Evolutionary conservation across 2,113 vertebrate genomes (phyloP).

Genomic region (Columba janthina): DNA sequence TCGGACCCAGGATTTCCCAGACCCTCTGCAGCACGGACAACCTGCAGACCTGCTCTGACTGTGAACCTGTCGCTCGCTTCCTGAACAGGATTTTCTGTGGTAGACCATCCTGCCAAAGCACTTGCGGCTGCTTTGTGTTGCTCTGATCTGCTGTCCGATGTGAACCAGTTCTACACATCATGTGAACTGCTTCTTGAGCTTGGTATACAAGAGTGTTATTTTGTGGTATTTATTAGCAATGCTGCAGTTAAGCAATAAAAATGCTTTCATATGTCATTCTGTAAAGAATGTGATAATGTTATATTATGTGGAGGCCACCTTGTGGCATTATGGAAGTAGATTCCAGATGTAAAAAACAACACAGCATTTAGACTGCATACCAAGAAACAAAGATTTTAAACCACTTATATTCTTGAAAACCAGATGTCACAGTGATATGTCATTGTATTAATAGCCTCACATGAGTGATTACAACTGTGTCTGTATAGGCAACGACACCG

Average conservation of each 20-base stretch:
- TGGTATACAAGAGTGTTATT: neutral
- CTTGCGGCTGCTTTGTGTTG: neutral
- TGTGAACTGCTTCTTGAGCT: neutral
- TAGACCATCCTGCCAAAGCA: neutral
- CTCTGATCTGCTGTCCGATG: neutral
- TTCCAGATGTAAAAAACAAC: neutral
- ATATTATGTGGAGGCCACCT: neutral
- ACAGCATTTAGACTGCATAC: neutral
- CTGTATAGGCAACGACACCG: neutral
- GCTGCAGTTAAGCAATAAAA: neutral
- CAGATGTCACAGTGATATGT: neutral
- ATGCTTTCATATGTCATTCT: neutral
- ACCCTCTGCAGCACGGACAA: neutral
- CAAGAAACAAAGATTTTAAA: neutral
- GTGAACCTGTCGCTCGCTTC: accelerated
- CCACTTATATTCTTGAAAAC: neutral
- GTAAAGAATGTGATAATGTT: neutral
- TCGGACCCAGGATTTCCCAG: neutral
- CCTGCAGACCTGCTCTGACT: neutral
- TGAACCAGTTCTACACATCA: neutral
- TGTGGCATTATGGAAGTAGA: neutral
- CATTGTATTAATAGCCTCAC: neutral
- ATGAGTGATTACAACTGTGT: neutral
- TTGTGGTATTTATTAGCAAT: neutral
- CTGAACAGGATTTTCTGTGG: neutral